Conservation (phyloP, 1,140 invertebrate genomes). For the Drosophila watanabei region DNA sequence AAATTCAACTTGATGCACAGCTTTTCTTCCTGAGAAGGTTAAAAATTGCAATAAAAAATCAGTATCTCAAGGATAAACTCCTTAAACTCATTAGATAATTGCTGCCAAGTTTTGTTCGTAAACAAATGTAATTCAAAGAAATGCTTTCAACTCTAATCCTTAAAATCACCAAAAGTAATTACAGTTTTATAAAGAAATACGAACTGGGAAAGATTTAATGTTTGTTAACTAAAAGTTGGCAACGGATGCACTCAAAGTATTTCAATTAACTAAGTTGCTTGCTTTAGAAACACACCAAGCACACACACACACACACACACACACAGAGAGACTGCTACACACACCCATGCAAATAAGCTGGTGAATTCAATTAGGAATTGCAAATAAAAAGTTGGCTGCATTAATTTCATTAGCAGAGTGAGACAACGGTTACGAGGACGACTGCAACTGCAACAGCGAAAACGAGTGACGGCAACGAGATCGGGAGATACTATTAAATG, state of each 20-base stretch:
- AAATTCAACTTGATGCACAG: background rate
- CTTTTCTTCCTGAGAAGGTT: background rate
- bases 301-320: constrained; percentile 9
- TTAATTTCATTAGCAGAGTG: constrained; percentile 74
- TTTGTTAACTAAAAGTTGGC: constrained; percentile 20
- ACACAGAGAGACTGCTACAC: background rate
- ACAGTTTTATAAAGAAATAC: background rate
- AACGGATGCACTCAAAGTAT: constrained; percentile 52
- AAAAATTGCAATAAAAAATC: background rate
- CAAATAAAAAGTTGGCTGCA: constrained; percentile 76
- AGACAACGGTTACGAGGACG: constrained; percentile 37
- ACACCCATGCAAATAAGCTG: constrained; percentile 26
- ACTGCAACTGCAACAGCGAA: constrained; percentile 26
- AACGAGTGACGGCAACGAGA: constrained; percentile 29
- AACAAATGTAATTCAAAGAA: background rate
- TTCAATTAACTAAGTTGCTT: constrained; percentile 51
- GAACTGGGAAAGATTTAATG: constrained; percentile 1
- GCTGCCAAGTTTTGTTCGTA: too few species aligned
- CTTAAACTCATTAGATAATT: background rate
- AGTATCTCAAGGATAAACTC: background rate
- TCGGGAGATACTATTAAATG: constrained; percentile 29
- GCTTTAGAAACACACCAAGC: constrained; percentile 13
- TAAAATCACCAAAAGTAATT: background rate
- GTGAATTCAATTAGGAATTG: constrained; percentile 77
- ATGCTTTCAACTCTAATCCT: background rate